phyloP scores from a whole-genome alignment of 2,797 vertebrate species.

The Anabas testudineus region DNA sequence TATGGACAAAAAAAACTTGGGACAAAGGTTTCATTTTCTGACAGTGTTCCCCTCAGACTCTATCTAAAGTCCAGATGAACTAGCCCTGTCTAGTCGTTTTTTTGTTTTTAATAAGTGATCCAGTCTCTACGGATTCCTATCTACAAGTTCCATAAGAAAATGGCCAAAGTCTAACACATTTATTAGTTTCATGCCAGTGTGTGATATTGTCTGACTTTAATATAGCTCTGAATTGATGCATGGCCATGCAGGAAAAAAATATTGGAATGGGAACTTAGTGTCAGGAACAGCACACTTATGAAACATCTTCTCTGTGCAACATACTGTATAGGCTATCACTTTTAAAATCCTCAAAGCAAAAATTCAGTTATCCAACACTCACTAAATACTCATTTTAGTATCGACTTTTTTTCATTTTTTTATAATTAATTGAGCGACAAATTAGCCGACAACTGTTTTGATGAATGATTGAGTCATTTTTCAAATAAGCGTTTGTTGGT shows the following conservation, averaged over 20 bases:
- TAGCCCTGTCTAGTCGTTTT: constrained; percentile 26
- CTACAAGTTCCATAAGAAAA: constrained; percentile 53
- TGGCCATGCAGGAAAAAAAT: constrained; percentile 27
- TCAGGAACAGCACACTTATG: constrained; percentile 25
- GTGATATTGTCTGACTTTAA: constrained; percentile 56
- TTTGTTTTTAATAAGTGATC: constrained; percentile 70
- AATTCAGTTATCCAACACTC: constrained; percentile 1
- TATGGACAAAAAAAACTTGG: constrained; percentile 33
- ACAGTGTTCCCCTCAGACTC: constrained; percentile 46
- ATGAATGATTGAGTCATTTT: not conserved
- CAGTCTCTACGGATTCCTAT: constrained; percentile 57
- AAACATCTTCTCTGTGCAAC: constrained; percentile 17
- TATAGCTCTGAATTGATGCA: constrained; percentile 51
- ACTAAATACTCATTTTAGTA: not conserved
- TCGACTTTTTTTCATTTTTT: not conserved
- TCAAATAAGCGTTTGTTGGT: not conserved
- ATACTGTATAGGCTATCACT: not conserved
- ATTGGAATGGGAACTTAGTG: constrained; percentile 43
- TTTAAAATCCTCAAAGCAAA: constrained; percentile 5
- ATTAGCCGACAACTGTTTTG: not conserved
- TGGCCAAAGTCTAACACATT: constrained; percentile 43
- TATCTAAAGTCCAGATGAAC: constrained; percentile 44
- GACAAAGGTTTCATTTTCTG: constrained; percentile 73
- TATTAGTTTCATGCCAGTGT: constrained; percentile 56
- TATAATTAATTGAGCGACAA: not conserved